Conservation (phyloP, 2,797 vertebrate genomes). For the Euthynnus affinis region DNA sequence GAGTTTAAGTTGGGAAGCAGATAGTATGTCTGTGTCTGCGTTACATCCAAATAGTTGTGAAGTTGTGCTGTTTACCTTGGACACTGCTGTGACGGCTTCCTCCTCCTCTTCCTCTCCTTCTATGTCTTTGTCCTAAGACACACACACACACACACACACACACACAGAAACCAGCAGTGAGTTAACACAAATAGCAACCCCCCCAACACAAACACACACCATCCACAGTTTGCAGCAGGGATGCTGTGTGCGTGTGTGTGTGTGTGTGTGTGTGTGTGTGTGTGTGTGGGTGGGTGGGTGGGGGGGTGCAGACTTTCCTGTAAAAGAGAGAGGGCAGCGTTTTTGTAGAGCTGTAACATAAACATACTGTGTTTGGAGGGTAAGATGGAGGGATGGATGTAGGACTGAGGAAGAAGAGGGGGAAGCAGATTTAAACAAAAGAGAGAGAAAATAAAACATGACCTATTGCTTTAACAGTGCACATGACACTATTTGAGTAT, state of each 20-base stretch:
- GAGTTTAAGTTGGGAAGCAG: slow-evolving; percentile 18
- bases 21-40: slow-evolving; percentile 52
- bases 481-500: slow-evolving; percentile 9
- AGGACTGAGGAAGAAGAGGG: slow-evolving; percentile 18
- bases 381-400: slow-evolving; percentile 26
- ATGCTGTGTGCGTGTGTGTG: slow-evolving; percentile 16
- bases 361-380: slow-evolving; percentile 63
- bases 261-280: slow-evolving; percentile 38
- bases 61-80: slow-evolving; percentile 88
- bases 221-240: not conserved
- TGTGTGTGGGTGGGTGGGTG: slow-evolving; percentile 10
- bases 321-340: slow-evolving; percentile 42
- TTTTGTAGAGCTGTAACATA: slow-evolving; percentile 67
- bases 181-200: slow-evolving; percentile 16
- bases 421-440: slow-evolving; percentile 63
- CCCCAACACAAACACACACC: slow-evolving; percentile 4
- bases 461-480: slow-evolving; percentile 25
- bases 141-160: slow-evolving; percentile 59
- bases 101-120: slow-evolving; percentile 84
- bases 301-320: slow-evolving; percentile 67
- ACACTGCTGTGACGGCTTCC: slow-evolving; percentile 85
- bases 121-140: slow-evolving; percentile 89
- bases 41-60: slow-evolving; percentile 40
- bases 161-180: slow-evolving; percentile 15
- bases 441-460: slow-evolving; percentile 54